Percentiles rank a stretch among this genome's conserved stretches.
Evolutionary conservation across 2,888 invertebrate genomes (phyloP).

Genomic region (Zeuzera pyrina): DNA sequence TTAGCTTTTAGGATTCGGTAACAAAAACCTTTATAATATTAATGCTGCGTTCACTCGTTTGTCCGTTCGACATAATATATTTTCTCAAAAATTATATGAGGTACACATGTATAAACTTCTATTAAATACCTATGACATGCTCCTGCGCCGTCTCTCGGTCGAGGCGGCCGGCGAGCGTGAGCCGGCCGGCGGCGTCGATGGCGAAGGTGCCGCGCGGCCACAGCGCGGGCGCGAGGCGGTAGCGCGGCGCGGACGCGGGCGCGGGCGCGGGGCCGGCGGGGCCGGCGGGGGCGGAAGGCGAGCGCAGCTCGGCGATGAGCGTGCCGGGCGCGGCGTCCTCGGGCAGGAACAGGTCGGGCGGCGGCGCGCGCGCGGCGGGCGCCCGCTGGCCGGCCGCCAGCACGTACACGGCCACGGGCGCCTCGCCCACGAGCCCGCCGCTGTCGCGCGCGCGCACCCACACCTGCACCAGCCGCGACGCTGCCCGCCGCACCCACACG

Average conservation of each 20-base stretch:
- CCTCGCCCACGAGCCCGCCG: constrained; percentile 86
- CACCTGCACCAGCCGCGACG: constrained; percentile 86
- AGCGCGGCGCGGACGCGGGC: constrained; percentile 49
- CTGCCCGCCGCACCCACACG: constrained; percentile 50
- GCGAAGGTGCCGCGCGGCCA: constrained; percentile 78
- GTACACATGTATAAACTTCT: too few relatives aligned
- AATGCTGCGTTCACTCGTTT: too few relatives aligned
- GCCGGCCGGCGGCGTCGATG: constrained; percentile 80
- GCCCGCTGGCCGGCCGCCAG: constrained; percentile 79
- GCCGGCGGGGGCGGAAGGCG: constrained; percentile 5
- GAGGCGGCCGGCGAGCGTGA: constrained; percentile 81
- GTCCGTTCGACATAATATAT: too few relatives aligned
- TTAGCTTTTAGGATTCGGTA: too few relatives aligned
- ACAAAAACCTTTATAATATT: too few relatives aligned
- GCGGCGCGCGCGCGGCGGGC: constrained; percentile 82
- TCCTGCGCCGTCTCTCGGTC: constrained; percentile 82
- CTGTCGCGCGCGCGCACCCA: constrained; percentile 91
- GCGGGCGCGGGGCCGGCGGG: constrained; percentile 24
- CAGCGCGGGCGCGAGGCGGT: constrained; percentile 34
- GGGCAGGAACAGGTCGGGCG: constrained; percentile 84
- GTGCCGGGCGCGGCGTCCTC: constrained; percentile 77
- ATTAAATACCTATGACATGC: constrained; percentile 81
- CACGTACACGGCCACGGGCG: constrained; percentile 86
- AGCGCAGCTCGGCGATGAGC: constrained; percentile 40
- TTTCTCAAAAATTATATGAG: too few relatives aligned